A percentile compares a stretch with the other conserved stretches of the same genome.
Conservation (phyloP, 1,140 invertebrate species). For the Drosophila serrata region DNA sequence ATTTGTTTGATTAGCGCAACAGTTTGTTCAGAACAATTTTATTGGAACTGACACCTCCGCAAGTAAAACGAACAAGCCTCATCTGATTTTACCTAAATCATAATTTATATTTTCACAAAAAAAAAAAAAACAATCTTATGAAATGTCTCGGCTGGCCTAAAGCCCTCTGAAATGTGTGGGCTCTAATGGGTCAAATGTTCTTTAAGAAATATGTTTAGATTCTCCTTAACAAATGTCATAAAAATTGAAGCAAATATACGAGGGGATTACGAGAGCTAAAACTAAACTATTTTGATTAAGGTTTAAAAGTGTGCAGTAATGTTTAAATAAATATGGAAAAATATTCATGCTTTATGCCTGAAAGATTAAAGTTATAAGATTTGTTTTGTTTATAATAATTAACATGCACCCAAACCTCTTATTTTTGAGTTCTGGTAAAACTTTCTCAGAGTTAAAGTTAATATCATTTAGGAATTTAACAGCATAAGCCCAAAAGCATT, state of each 20-base stretch:
- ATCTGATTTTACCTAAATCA: conserved; percentile 39
- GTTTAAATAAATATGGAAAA: background rate
- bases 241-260: conserved; percentile 29
- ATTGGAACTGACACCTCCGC: conserved; percentile 42
- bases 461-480: too few species aligned
- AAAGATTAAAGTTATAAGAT: background rate
- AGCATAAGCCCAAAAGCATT: too few species aligned
- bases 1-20: conserved; percentile 67
- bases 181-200: conserved; percentile 36
- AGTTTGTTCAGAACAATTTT: conserved; percentile 38
- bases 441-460: too few species aligned
- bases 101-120: conserved; percentile 32
- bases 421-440: too few species aligned
- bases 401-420: too few species aligned
- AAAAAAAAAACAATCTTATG: conserved; percentile 6
- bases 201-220: conserved; percentile 33
- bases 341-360: background rate
- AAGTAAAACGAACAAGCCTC: conserved; percentile 20
- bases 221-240: conserved; percentile 13
- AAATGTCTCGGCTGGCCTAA: conserved; percentile 13
- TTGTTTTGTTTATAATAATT: background rate
- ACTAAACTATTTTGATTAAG: background rate
- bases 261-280: background rate
- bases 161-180: conserved; percentile 11
- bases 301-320: background rate